phyloP scores from a whole-genome alignment of 2,797 vertebrate species.

The Silurus lanzhouensis region DNA sequence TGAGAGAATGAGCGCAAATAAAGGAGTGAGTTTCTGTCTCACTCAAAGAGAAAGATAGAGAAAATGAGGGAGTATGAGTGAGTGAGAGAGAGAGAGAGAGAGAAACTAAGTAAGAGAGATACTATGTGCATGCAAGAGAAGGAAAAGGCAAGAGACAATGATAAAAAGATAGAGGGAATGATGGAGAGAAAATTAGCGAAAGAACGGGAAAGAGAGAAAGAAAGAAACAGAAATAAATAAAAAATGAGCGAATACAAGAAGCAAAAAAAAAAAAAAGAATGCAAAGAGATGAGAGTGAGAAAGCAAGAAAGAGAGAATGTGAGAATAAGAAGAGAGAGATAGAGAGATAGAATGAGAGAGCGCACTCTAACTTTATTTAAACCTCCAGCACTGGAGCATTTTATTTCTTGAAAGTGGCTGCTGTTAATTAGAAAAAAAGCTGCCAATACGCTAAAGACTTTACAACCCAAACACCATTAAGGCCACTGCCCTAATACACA shows the following conservation, averaged over 20 bases:
- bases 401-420: slow-evolving; percentile 15
- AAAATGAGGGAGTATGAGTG: neutral
- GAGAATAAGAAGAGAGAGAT: no score
- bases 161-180: neutral
- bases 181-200: neutral
- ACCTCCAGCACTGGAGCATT: slow-evolving; percentile 11
- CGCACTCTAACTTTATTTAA: slow-evolving; percentile 1
- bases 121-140: neutral
- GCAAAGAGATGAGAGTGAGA: no score
- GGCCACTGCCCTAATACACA: no score
- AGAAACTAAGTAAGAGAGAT: neutral
- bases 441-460: slow-evolving; percentile 19
- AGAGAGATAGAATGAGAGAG: no score
- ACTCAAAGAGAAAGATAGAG: no score
- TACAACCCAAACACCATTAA: neutral
- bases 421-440: slow-evolving; percentile 26
- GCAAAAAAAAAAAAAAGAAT: no score
- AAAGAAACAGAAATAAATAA: neutral
- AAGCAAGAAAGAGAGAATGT: neutral
- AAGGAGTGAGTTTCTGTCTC: no score
- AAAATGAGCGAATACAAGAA: neutral
- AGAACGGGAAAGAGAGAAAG: no score
- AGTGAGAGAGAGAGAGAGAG: no score
- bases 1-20: no score
- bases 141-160: neutral